Base-by-base conservation (phyloP, 2,113 vertebrate species). In the Jacana jacana region DNA sequence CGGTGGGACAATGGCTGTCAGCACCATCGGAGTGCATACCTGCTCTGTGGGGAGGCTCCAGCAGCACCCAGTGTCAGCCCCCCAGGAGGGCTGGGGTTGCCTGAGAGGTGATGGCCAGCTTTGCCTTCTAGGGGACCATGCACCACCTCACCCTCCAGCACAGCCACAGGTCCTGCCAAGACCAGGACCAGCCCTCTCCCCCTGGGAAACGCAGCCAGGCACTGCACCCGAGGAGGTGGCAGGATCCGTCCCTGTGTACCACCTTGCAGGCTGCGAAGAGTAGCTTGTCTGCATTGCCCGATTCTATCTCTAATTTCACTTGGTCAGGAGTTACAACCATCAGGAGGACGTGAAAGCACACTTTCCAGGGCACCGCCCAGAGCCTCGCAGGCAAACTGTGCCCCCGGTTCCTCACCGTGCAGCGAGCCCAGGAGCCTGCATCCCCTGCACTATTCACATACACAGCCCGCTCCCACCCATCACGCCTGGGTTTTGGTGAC, bases 311-410 rank as follows among this genome's bases (percentile, higher is more conserved):
- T 6, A 55, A 69, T 78, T 95, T 91, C 80, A 58, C 44, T 51
- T 5, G 3, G 37, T 52, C 95, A 91, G 86, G 95, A 90, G 73
- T 4, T 58, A 49, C 1, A 58, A 19, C 22, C 80, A 60, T 9
- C 6, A 3, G 75, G 70, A 92, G 68, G 83, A 75, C 23, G 9
- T 55, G 61, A 51, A 79, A 80, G 76, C 35, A 58, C 55, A 7
- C 19, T 66, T 13, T 63, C 69, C 81, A 33, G 6, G 7, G 10
- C 73, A 30, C 23, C 0, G 0, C 52, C 46, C 46, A 51, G 68
- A 11, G 2, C 52, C 22, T 40, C 0, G 0, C 2, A 16, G 66
- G 61, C 0, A 2, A 82, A 58, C 42, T 51, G 72, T 28, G n/a
- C 7, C 64, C 10, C 64, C 52, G 55, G 24, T 10, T 72, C 39